These are phyloP conservation scores for Lepus timidus DNA, from an alignment of 2,113 vertebrate species.

Conservation along the genomic window DNA sequence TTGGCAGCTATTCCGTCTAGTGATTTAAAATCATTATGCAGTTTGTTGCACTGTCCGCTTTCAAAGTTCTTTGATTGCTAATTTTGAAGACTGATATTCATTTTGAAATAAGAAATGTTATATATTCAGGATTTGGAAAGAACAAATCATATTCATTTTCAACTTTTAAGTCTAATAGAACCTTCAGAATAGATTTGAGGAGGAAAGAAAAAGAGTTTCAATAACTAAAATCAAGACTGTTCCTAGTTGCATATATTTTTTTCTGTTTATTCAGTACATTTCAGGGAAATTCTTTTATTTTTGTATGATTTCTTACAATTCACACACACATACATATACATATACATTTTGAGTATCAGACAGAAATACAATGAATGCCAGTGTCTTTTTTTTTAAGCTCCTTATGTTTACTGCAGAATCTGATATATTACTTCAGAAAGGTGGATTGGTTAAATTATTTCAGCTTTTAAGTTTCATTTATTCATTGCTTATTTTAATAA, in stretches of 20 bases:
- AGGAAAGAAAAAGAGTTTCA: conserved; percentile 53
- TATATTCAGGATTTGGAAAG: conserved; percentile 71
- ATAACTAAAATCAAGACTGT: conserved; percentile 46
- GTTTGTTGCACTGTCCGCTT: conserved; percentile 82
- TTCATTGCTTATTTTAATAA: conserved; percentile 33
- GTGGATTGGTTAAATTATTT: conserved; percentile 46
- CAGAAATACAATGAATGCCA: not conserved
- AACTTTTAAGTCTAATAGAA: conserved; percentile 77
- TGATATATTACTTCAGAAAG: conserved; percentile 52
- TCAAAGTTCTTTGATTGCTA: conserved; percentile 83
- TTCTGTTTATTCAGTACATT: conserved; percentile 56
- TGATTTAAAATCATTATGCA: conserved; percentile 81
- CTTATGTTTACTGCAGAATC: conserved; percentile 34
- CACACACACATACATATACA: not conserved
- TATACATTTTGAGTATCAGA: not conserved
- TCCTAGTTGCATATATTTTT: conserved; percentile 19
- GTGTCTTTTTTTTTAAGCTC: not conserved
- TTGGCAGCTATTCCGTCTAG: conserved; percentile 82
- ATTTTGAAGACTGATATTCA: conserved; percentile 83
- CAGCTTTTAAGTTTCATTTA: conserved; percentile 28
- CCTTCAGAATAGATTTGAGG: conserved; percentile 63
- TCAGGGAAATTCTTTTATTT: conserved; percentile 67
- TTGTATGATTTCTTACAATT: conserved; percentile 28
- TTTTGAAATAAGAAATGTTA: conserved; percentile 77
- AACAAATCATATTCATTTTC: conserved; percentile 77